Evolutionary conservation across 2,888 invertebrate genomes (phyloP).

Genomic region (Sphaeridia pumilis): DNA sequence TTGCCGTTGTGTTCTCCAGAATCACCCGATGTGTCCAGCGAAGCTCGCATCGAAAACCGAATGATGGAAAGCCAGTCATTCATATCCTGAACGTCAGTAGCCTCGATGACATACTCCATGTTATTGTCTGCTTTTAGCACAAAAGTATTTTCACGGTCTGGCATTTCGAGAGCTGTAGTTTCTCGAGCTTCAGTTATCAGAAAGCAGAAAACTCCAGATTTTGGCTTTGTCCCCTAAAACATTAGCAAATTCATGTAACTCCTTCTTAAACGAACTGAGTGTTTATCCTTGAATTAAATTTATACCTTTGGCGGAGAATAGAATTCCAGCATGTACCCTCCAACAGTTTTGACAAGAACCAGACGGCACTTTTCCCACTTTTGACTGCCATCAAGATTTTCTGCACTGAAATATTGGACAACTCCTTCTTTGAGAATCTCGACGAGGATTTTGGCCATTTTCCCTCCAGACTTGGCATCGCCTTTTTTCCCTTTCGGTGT

Average conservation of each 20-base stretch:
- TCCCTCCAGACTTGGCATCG: constrained; percentile 67
- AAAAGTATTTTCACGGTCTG: constrained; percentile 92
- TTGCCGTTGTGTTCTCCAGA: background rate
- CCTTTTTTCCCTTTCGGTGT: constrained; percentile 39
- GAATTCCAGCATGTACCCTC: constrained; percentile 90
- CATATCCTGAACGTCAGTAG: constrained; percentile 79
- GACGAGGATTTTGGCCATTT: constrained; percentile 80
- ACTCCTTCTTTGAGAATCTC: constrained; percentile 88
- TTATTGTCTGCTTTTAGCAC: constrained; percentile 87
- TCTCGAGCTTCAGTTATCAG: constrained; percentile 87
- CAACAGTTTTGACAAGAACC: constrained; percentile 80
- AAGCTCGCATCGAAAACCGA: constrained; percentile 56
- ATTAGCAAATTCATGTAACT: too few species aligned
- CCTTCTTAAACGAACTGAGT: too few species aligned
- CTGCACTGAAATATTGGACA: constrained; percentile 83
- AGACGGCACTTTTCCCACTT: constrained; percentile 91
- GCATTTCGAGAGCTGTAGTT: constrained; percentile 93
- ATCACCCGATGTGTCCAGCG: background rate
- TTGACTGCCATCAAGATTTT: constrained; percentile 74
- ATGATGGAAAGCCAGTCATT: constrained; percentile 85
- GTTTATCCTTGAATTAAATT: too few species aligned
- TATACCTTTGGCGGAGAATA: constrained; percentile 84
- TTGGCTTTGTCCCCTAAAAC: constrained; percentile 53
- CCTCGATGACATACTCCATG: constrained; percentile 92
- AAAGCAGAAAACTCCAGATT: constrained; percentile 90